These are phyloP conservation scores for Acrossocheilus fasciatus DNA, from an alignment of 2,797 vertebrate species.

Conservation along the genomic window DNA sequence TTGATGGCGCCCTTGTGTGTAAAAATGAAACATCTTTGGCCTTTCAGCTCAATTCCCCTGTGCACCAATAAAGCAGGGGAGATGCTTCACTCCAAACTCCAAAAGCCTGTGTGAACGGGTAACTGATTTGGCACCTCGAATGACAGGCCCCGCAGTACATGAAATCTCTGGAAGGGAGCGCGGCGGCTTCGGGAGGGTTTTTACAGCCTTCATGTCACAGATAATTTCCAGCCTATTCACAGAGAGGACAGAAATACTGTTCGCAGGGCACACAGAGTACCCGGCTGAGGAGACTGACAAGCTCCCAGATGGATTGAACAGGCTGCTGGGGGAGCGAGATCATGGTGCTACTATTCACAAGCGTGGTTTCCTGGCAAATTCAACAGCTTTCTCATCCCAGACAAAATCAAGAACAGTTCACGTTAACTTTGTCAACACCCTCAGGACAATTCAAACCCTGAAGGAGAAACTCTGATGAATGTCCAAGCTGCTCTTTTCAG, in stretches of 20 bases:
- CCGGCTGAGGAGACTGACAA: slow-evolving; percentile 49
- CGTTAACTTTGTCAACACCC: background rate
- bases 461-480: background rate
- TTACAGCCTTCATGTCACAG: slow-evolving; percentile 58
- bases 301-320: slow-evolving; percentile 51
- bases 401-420: background rate
- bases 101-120: background rate
- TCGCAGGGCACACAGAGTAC: slow-evolving; percentile 26
- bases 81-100: slow-evolving; percentile 13
- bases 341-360: slow-evolving; percentile 12
- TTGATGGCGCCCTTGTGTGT: slow-evolving; percentile 38
- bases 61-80: slow-evolving; percentile 52
- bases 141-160: slow-evolving; percentile 53
- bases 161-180: slow-evolving; percentile 48
- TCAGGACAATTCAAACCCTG: background rate
- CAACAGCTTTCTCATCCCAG: background rate
- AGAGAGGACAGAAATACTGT: slow-evolving; percentile 44
- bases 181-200: slow-evolving; percentile 22
- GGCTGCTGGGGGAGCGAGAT: background rate
- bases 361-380: background rate
- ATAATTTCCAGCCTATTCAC: slow-evolving; percentile 61
- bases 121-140: slow-evolving; percentile 43
- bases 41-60: slow-evolving; percentile 54
- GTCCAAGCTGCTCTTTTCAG: background rate
- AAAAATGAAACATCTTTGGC: slow-evolving; percentile 53